A percentile compares a stretch with the other conserved stretches of the same genome.
Evolutionary conservation across 2,113 vertebrate genomes (phyloP).

Genomic region (Xenopus borealis): DNA sequence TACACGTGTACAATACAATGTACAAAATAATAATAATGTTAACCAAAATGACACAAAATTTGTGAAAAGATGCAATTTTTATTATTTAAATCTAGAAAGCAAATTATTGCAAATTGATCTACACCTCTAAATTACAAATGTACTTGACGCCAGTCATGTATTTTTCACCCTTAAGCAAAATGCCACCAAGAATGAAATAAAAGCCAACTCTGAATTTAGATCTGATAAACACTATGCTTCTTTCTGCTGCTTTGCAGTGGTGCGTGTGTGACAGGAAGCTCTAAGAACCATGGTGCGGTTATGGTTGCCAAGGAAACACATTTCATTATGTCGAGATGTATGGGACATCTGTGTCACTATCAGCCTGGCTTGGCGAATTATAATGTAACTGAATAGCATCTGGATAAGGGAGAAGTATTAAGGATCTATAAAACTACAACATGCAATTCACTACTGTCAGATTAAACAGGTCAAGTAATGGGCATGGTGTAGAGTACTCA

Average conservation of each 20-base stretch:
- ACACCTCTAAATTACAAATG: too few relatives aligned
- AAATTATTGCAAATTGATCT: too few relatives aligned
- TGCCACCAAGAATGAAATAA: slow-evolving; percentile 6
- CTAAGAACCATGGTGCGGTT: slow-evolving; percentile 55
- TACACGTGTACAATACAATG: too few relatives aligned
- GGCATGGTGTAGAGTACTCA: neutral
- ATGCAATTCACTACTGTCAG: neutral
- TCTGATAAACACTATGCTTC: slow-evolving; percentile 44
- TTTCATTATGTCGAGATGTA: slow-evolving; percentile 54
- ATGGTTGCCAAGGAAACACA: slow-evolving; percentile 65
- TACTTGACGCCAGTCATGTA: neutral
- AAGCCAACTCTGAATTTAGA: slow-evolving; percentile 4
- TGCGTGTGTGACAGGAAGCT: slow-evolving; percentile 55
- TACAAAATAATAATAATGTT: too few relatives aligned
- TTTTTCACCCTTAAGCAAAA: slow-evolving; percentile 9
- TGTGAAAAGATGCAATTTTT: too few relatives aligned
- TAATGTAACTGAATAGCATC: slow-evolving; percentile 45
- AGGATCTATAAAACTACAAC: slow-evolving; percentile 12
- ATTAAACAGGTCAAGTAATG: slow-evolving; percentile 1
- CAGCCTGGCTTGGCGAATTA: slow-evolving; percentile 49
- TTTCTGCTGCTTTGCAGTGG: slow-evolving; percentile 38
- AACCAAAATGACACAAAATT: too few relatives aligned
- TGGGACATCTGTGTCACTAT: slow-evolving; percentile 56
- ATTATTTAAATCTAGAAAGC: too few relatives aligned
- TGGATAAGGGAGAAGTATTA: slow-evolving; percentile 41